Evolutionary conservation across 1,140 invertebrate species (phyloP).

Genomic region (Diuraphis noxia): DNA sequence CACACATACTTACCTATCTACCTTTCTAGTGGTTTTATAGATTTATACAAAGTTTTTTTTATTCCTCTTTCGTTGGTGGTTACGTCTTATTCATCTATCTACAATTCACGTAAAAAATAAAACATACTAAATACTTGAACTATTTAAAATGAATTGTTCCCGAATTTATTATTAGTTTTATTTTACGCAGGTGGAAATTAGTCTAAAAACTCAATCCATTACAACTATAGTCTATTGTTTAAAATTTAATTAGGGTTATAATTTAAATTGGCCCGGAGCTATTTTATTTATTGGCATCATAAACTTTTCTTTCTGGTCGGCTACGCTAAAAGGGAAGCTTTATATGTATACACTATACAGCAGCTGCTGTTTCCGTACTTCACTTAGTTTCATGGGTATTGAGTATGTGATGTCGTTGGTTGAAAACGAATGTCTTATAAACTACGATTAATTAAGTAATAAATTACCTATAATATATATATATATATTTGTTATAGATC

Average conservation of each 20-base stretch:
- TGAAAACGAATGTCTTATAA: background rate
- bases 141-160: background rate
- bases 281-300: conserved; percentile 18
- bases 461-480: too few relatives aligned
- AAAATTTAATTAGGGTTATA: conserved; percentile 17
- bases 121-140: background rate
- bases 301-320: background rate
- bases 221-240: background rate
- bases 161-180: background rate
- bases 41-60: background rate
- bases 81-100: background rate
- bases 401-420: background rate
- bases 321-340: background rate
- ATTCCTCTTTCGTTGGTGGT: background rate
- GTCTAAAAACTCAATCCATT: background rate
- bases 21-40: background rate
- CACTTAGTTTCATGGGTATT: background rate
- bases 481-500: too few relatives aligned
- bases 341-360: background rate
- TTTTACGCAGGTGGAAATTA: background rate
- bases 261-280: background rate
- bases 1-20: background rate
- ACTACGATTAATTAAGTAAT: background rate
- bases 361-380: background rate
- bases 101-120: background rate